These are phyloP conservation scores for Colletes collaris DNA, from an alignment of 2,888 invertebrate genomes.

Conservation along the genomic window DNA sequence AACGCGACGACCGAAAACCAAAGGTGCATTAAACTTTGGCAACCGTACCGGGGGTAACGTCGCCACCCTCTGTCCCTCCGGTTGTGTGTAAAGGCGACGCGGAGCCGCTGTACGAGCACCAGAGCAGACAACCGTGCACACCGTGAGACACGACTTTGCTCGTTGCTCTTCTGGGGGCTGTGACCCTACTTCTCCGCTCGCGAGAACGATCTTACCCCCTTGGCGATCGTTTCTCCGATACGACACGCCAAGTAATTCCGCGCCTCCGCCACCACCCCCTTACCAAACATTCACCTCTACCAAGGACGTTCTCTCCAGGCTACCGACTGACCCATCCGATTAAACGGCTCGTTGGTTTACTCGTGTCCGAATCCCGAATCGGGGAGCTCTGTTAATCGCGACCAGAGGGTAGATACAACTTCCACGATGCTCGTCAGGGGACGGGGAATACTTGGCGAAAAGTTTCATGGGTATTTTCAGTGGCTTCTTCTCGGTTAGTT, in stretches of 20 bases:
- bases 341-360: conserved; percentile 25
- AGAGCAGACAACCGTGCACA: not conserved
- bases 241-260: conserved; percentile 56
- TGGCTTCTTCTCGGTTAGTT: too few relatives aligned
- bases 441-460: too few relatives aligned
- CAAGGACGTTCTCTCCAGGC: conserved; percentile 19
- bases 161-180: conserved; percentile 56
- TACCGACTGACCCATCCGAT: conserved; percentile 27
- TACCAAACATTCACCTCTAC: conserved; percentile 18
- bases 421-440: too few relatives aligned
- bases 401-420: too few relatives aligned
- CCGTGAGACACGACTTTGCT: conserved; percentile 32
- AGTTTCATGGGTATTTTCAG: too few relatives aligned
- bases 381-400: conserved; percentile 1
- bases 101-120: conserved; percentile 17
- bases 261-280: not conserved
- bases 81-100: conserved; percentile 29
- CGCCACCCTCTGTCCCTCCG: conserved; percentile 30
- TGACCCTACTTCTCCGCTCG: conserved; percentile 35
- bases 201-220: conserved; percentile 62
- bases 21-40: conserved; percentile 77
- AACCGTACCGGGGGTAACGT: conserved; percentile 65
- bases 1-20: conserved; percentile 67
- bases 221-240: conserved; percentile 63
- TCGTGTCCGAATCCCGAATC: not conserved